A percentile compares a stretch with the other conserved stretches of the same genome.
Conservation (phyloP, 1,140 invertebrate genomes). For the Scaptomyza montana region DNA sequence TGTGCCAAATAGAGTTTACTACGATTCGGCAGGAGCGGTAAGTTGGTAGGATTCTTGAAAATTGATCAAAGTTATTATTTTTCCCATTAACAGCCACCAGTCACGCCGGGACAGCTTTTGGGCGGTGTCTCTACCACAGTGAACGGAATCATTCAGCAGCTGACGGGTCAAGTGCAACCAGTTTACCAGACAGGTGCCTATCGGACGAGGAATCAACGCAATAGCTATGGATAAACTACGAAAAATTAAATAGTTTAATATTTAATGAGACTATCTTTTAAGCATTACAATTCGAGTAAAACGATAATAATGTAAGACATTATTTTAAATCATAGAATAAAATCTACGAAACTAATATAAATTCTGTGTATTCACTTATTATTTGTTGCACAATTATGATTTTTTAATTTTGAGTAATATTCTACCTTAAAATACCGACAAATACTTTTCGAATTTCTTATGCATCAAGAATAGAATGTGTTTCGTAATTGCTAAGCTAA, state of each 20-base stretch:
- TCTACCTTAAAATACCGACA: too few species aligned
- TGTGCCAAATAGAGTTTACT: conserved; percentile 75
- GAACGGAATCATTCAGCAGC: conserved; percentile 78
- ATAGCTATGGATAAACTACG: conserved; percentile 53
- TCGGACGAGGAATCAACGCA: conserved; percentile 43
- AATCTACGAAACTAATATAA: too few species aligned
- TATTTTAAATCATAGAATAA: background rate
- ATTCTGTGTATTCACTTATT: too few species aligned
- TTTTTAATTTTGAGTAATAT: background rate
- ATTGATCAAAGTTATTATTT: background rate
- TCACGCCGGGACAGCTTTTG: conserved; percentile 74
- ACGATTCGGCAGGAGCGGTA: conserved; percentile 77
- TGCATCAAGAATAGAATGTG: too few species aligned
- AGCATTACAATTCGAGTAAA: conserved; percentile 25
- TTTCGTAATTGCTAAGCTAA: too few species aligned
- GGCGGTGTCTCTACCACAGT: conserved; percentile 76
- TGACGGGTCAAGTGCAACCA: conserved; percentile 78
- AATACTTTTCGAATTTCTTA: too few species aligned
- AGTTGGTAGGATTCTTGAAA: conserved; percentile 11
- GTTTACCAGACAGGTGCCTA: conserved; percentile 72
- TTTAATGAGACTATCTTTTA: conserved; percentile 36
- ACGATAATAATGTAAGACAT: background rate
- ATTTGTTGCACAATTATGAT: too few species aligned
- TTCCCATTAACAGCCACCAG: conserved; percentile 47
- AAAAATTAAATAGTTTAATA: conserved; percentile 4